These are phyloP conservation scores for Plagiodera versicolora DNA, from an alignment of 2,888 invertebrate species.

Conservation along the genomic window DNA sequence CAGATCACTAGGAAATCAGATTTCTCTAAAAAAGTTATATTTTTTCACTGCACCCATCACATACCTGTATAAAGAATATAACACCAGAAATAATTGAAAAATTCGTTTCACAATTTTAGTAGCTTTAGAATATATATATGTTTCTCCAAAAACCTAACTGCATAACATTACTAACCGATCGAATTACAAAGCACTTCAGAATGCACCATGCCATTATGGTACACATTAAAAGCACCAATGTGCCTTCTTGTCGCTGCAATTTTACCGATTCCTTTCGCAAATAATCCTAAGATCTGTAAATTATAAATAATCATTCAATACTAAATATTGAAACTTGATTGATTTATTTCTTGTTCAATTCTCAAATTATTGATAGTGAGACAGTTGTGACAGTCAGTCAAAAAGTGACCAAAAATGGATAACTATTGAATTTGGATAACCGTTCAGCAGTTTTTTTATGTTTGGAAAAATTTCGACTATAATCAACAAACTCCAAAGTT, in stretches of 20 bases:
- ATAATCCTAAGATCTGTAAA: constrained; percentile 29
- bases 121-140: constrained; percentile 30
- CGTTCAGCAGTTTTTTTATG: too few species aligned
- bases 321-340: not conserved
- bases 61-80: constrained; percentile 20
- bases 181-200: constrained; percentile 32
- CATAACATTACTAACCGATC: constrained; percentile 24
- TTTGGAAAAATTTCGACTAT: too few species aligned
- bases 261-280: constrained; percentile 16
- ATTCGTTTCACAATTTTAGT: constrained; percentile 25
- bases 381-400: too few species aligned
- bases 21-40: constrained; percentile 14
- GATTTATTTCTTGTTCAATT: not conserved
- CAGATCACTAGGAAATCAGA: constrained; percentile 19
- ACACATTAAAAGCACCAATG: not conserved
- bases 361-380: too few species aligned
- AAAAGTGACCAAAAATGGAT: too few species aligned
- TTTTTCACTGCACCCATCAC: constrained; percentile 25
- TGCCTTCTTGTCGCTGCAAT: constrained; percentile 18
- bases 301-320: constrained; percentile 2
- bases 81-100: constrained; percentile 19
- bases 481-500: too few species aligned
- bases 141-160: constrained; percentile 29
- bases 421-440: too few species aligned
- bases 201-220: constrained; percentile 25